Percentiles rank a stretch among this genome's conserved stretches.
phyloP scores from a whole-genome alignment of 2,797 vertebrate species.

The Myotis vivesi region DNA sequence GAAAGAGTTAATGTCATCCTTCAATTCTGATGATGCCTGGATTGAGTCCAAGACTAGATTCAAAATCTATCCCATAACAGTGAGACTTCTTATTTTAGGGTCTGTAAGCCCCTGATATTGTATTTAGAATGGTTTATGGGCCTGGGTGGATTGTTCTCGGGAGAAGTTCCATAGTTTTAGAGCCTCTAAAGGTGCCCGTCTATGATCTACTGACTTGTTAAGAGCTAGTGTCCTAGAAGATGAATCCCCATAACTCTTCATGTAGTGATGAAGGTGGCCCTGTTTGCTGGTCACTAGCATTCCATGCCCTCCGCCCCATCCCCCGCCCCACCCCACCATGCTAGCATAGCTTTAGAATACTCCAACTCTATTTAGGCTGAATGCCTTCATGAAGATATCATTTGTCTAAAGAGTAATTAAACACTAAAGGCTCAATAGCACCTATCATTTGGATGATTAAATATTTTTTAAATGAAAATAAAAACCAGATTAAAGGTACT shows the following conservation, averaged over 20 bases:
- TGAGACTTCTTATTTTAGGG: background rate
- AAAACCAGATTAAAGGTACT: background rate
- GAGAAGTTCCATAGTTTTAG: background rate
- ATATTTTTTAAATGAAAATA: slow-evolving; percentile 45
- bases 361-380: background rate
- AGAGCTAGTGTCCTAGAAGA: background rate
- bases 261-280: background rate
- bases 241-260: background rate
- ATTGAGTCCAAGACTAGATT: background rate
- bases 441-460: background rate
- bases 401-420: slow-evolving; percentile 4
- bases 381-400: background rate
- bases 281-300: background rate
- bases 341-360: background rate
- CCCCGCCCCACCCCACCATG: background rate
- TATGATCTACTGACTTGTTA: background rate
- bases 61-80: background rate
- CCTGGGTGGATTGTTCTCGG: background rate
- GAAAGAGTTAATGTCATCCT: background rate
- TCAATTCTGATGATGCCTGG: background rate
- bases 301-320: background rate
- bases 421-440: background rate
- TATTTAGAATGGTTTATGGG: background rate
- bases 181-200: background rate
- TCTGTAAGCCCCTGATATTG: background rate